Percentiles rank a stretch among this genome's conserved stretches.
Evolutionary conservation across 2,797 vertebrate species (phyloP).

Genomic region (Podarcis lilfordi): DNA sequence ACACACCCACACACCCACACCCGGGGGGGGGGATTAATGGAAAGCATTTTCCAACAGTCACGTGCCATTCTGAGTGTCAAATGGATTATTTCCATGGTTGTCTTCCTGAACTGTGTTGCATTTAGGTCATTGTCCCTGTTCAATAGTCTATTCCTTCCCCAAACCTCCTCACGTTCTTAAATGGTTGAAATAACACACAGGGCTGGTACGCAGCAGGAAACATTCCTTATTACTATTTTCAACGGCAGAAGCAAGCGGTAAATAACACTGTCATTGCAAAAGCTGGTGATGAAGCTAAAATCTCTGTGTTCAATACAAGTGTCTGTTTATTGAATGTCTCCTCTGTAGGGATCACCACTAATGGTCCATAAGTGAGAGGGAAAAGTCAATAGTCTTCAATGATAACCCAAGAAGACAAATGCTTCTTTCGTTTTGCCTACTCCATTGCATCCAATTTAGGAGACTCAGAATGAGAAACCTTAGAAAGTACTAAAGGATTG

Average conservation of each 20-base stretch:
- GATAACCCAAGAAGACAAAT: background rate
- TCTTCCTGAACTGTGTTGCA: conserved; percentile 17
- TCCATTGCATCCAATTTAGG: background rate
- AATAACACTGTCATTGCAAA: conserved; percentile 13
- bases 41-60: conserved; percentile 33
- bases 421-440: conserved; percentile 1
- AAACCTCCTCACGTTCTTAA: conserved; percentile 22
- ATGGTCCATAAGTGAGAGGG: conserved; percentile 14
- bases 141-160: background rate
- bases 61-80: conserved; percentile 26
- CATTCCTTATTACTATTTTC: background rate
- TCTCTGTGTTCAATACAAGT: conserved; percentile 9
- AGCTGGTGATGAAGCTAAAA: conserved; percentile 4
- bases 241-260: conserved; percentile 3
- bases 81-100: background rate
- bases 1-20: too few relatives aligned
- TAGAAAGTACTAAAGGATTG: background rate
- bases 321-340: background rate
- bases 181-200: background rate
- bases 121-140: conserved; percentile 25
- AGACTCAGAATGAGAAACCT: background rate
- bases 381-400: background rate
- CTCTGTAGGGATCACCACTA: conserved; percentile 6
- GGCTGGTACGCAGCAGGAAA: background rate
- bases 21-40: background rate